These are phyloP conservation scores for Hippocampus mohnikei DNA, from an alignment of 2,113 vertebrate species.

Conservation along the genomic window DNA sequence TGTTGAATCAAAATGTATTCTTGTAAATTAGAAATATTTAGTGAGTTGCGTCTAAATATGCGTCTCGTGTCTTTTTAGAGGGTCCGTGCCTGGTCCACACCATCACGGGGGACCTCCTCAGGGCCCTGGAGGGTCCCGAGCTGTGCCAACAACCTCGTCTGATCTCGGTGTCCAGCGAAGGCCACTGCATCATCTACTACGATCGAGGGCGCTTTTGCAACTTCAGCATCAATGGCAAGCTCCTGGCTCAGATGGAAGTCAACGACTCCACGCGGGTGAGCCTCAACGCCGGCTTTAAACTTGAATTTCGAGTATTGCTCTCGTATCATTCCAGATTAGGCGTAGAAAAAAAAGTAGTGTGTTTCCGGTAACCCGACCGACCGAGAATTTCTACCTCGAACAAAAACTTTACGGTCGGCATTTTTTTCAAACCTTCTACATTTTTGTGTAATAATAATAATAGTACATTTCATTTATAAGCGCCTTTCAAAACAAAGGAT, in stretches of 20 bases:
- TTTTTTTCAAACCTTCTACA: too few relatives aligned
- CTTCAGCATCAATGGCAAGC: conserved; percentile 98
- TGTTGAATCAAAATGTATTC: neutral
- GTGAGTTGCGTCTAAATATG: neutral
- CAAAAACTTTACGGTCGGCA: too few relatives aligned
- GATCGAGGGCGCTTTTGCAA: conserved; percentile 96
- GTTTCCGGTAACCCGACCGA: too few relatives aligned
- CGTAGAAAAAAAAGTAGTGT: too few relatives aligned
- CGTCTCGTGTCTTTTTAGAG: conserved; percentile 69
- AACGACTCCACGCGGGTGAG: conserved; percentile 92
- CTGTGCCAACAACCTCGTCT: conserved; percentile 89
- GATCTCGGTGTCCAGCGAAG: conserved; percentile 98
- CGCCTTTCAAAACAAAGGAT: too few relatives aligned
- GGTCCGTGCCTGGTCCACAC: conserved; percentile 98
- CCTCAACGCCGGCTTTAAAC: neutral
- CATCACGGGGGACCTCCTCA: conserved; percentile 94
- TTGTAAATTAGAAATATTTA: too few relatives aligned
- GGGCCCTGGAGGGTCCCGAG: conserved; percentile 94
- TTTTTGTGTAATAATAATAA: too few relatives aligned
- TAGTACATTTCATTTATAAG: too few relatives aligned
- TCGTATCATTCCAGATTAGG: too few relatives aligned
- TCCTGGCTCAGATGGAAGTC: conserved; percentile 96
- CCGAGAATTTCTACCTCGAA: too few relatives aligned
- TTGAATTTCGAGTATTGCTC: too few relatives aligned
- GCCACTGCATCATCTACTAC: conserved; percentile 98